Evolutionary conservation across 2,797 vertebrate genomes (phyloP).

Genomic region (Malacoctenus gilli): DNA sequence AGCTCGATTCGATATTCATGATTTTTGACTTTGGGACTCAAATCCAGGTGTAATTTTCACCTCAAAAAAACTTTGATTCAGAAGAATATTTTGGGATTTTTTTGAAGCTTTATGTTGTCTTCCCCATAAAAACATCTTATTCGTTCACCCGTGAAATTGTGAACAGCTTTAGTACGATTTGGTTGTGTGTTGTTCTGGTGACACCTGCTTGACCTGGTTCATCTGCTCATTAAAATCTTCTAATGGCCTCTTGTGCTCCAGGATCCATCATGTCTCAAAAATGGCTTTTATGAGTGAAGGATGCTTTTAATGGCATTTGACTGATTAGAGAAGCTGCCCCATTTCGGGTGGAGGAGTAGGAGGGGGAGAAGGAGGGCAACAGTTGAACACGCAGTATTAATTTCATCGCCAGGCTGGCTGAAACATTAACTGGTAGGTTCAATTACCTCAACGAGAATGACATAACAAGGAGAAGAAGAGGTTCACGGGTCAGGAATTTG

Average conservation of each 20-base stretch:
- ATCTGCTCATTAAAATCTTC: conserved; percentile 64
- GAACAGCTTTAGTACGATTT: conserved; percentile 5
- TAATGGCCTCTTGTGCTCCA: conserved; percentile 69
- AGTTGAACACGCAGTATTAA: conserved; percentile 51
- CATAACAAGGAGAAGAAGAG: conserved; percentile 42
- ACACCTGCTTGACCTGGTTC: conserved; percentile 62
- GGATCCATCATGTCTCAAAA: conserved; percentile 66
- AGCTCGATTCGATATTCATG: conserved; percentile 54
- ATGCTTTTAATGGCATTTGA: conserved; percentile 60
- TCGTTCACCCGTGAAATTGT: background rate
- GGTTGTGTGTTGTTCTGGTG: conserved; percentile 53
- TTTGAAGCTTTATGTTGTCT: too few species aligned
- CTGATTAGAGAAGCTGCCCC: conserved; percentile 48
- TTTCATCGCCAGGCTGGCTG: conserved; percentile 39
- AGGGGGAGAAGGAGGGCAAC: conserved; percentile 25
- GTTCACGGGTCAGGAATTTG: conserved; percentile 43
- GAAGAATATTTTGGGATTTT: too few species aligned
- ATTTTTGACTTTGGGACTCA: conserved; percentile 43
- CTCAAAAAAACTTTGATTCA: too few species aligned
- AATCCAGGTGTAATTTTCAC: too few species aligned
- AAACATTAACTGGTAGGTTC: conserved; percentile 56
- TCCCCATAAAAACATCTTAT: too few species aligned
- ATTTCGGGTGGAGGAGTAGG: conserved; percentile 29
- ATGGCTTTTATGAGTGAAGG: conserved; percentile 58
- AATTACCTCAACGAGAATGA: conserved; percentile 38